Base-by-base conservation (phyloP, 2,113 vertebrate species). In the Cranoglanis bouderius region DNA sequence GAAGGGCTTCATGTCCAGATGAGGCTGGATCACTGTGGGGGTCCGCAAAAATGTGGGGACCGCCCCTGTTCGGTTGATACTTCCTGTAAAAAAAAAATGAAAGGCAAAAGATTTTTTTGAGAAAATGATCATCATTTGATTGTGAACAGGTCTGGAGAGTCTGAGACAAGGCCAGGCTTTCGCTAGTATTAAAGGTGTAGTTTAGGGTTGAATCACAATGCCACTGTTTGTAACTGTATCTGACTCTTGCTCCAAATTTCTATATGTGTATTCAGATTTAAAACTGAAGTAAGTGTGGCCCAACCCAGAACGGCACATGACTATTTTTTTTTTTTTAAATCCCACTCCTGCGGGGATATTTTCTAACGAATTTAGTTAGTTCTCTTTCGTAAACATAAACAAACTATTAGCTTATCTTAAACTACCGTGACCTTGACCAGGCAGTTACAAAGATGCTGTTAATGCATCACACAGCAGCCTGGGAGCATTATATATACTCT, bases 1-100 rank as follows among this genome's bases (percentile, higher is more conserved):
- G 91, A 96, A 96, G 84, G 93, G 94, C 92, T 96, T 96, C 95
- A 96, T 94, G 92, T 96, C 96, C 94, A 96, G 90, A 92, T 95
- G 95, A 32, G 96, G 94, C 92, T 95, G 96, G 77, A 96, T 92
- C 92, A 96, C 14, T 0, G 95, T 92, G 21, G 96, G 96, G 90
- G 95, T 96, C 93, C 96, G 93, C 91, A 96, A 89, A 94, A 96
- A 96, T 0, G 96, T 94, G 1, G 96, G 95, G 88, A 96, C 89
- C 0, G 94, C 92, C 91, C 96, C 96, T 0, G 92, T 92, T 85
- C 96, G 91, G 92, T 96, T 96, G 92, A 96, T 96, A 65, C 96
- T 95, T 94, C 96, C 96, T 96, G 67, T 75, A 81, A 32, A 87
- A 29, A 85, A 84, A 4, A 90, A 46, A n/a, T 61, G 7, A 90